phyloP scores from a whole-genome alignment of 2,888 invertebrate genomes.

The Microplitis manilae region DNA sequence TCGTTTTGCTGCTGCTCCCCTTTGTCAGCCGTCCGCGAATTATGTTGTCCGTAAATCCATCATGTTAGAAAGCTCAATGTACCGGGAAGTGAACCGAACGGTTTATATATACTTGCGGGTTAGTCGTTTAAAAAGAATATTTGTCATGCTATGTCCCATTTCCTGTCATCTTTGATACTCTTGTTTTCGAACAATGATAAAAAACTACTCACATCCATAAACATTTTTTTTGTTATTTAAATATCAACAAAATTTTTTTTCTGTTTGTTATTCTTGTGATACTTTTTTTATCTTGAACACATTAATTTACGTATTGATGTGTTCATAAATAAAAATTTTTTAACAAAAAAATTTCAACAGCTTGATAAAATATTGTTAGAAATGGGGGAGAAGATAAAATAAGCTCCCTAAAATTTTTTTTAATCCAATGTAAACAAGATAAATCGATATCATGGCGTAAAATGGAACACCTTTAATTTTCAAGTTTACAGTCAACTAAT shows the following conservation, averaged over 20 bases:
- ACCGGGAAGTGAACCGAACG: background rate
- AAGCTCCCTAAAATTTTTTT: too few species aligned
- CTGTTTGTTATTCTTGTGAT: background rate
- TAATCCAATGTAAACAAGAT: too few species aligned
- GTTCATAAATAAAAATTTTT: too few species aligned
- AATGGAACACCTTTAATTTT: too few species aligned
- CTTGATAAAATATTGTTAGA: too few species aligned
- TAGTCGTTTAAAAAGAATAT: background rate
- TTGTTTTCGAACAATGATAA: background rate
- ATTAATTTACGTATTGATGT: too few species aligned
- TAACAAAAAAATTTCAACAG: too few species aligned
- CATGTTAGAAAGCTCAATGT: background rate
- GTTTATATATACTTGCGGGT: background rate
- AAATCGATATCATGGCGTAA: too few species aligned
- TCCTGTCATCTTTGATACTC: background rate
- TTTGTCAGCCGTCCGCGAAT: background rate
- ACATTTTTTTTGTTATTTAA: background rate
- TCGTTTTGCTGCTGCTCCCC: background rate
- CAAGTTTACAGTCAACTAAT: too few species aligned
- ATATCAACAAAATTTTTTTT: background rate
- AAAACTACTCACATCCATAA: background rate
- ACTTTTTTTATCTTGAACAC: background rate
- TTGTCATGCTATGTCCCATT: background rate
- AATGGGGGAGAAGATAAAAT: too few species aligned
- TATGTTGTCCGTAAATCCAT: background rate